These are phyloP conservation scores for Rhingia rostrata DNA, from an alignment of 2,888 invertebrate species.

Conservation along the genomic window DNA sequence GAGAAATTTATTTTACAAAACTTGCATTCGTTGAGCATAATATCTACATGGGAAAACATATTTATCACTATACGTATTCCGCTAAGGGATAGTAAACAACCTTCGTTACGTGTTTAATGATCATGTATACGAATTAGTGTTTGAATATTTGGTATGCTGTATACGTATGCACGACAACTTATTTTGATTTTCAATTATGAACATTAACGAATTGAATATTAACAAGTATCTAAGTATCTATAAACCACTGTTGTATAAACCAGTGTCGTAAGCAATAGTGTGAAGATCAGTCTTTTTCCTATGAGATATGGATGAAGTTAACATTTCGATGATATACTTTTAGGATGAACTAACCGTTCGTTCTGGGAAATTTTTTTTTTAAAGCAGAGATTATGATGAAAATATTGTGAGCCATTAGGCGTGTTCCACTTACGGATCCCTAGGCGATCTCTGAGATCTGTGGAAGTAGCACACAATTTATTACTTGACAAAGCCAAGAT, in stretches of 20 bases:
- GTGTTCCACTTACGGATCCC: too few relatives aligned
- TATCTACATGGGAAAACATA: constrained; percentile 6
- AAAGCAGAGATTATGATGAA: too few relatives aligned
- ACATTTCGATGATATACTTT: background rate
- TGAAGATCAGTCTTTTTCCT: background rate
- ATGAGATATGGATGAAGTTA: background rate
- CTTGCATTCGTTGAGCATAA: constrained; percentile 36
- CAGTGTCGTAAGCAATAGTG: background rate
- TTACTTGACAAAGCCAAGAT: too few relatives aligned
- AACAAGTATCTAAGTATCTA: background rate
- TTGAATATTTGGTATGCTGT: background rate
- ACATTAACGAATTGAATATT: constrained; percentile 9
- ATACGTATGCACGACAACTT: background rate
- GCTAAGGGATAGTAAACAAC: constrained; percentile 21
- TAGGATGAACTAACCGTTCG: background rate
- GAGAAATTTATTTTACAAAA: constrained; percentile 47
- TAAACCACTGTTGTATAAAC: background rate
- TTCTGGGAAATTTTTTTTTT: too few relatives aligned
- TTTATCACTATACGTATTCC: constrained; percentile 3
- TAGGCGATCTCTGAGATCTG: too few relatives aligned
- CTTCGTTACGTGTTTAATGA: constrained; percentile 8
- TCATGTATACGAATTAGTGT: background rate
- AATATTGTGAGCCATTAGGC: too few relatives aligned
- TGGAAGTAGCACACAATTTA: too few relatives aligned
- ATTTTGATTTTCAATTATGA: constrained; percentile 6